phyloP scores from a whole-genome alignment of 2,113 vertebrate species.

The Chloroceryle aenea region DNA sequence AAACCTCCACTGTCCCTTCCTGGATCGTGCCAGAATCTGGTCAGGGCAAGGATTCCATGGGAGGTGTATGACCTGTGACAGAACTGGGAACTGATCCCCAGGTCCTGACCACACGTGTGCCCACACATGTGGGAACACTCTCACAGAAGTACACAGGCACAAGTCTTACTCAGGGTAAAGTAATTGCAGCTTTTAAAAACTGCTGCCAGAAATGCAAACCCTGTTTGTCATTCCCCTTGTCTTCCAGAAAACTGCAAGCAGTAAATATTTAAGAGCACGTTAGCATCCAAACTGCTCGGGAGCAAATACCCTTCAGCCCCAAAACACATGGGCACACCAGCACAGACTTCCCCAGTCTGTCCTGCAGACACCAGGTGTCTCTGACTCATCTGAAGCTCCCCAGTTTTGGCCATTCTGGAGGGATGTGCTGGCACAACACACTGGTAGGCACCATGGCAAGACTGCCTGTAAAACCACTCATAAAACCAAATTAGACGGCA shows the following conservation, averaged over 20 bases:
- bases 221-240: background rate
- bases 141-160: background rate
- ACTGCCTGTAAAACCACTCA: background rate
- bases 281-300: background rate
- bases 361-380: background rate
- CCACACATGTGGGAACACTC: background rate
- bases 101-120: background rate
- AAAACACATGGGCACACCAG: background rate
- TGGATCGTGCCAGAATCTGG: background rate
- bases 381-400: background rate
- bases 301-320: background rate
- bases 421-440: background rate
- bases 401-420: background rate
- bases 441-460: background rate
- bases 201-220: background rate
- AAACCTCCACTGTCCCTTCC: background rate
- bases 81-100: background rate
- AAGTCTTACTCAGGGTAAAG: background rate
- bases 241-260: background rate
- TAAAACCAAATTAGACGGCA: background rate
- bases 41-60: background rate
- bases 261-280: background rate
- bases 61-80: background rate
- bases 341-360: background rate
- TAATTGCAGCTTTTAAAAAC: background rate